phyloP scores from a whole-genome alignment of 2,113 vertebrate species.

The Fulica atra region DNA sequence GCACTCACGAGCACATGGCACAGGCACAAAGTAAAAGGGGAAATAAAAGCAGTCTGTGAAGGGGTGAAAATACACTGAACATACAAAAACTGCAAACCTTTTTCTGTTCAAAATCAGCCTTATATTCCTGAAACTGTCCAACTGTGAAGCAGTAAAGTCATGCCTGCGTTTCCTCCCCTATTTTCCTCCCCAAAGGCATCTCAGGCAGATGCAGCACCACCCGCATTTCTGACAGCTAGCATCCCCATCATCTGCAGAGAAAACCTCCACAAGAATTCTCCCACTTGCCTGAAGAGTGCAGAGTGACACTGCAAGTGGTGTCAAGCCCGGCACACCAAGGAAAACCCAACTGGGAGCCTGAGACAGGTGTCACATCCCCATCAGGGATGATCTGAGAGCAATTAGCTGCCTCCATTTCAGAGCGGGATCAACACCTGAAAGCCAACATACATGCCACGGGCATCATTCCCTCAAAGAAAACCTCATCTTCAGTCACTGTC shows the following conservation, averaged over 20 bases:
- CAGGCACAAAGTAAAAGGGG: neutral
- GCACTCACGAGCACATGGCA: neutral
- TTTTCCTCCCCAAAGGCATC: neutral
- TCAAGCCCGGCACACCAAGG: neutral
- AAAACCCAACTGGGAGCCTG: neutral
- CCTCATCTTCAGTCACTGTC: rapidly evolving
- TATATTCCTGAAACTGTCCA: neutral
- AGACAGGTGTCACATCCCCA: neutral
- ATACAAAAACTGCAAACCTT: neutral
- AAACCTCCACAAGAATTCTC: neutral
- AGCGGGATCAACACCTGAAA: neutral
- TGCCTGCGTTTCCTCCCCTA: neutral
- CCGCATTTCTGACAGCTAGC: neutral
- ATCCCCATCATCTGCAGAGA: neutral
- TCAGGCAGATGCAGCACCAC: neutral
- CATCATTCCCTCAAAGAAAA: neutral
- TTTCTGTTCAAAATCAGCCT: neutral
- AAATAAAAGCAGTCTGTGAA: neutral
- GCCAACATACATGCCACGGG: neutral
- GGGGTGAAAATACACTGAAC: neutral
- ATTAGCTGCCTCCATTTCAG: neutral
- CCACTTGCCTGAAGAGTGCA: constrained; percentile 29
- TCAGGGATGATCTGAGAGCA: neutral
- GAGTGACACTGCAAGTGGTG: neutral
- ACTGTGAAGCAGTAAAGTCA: neutral